Evolutionary conservation across 2,797 vertebrate species (phyloP).

Genomic region (Bradypodion ventrale): DNA sequence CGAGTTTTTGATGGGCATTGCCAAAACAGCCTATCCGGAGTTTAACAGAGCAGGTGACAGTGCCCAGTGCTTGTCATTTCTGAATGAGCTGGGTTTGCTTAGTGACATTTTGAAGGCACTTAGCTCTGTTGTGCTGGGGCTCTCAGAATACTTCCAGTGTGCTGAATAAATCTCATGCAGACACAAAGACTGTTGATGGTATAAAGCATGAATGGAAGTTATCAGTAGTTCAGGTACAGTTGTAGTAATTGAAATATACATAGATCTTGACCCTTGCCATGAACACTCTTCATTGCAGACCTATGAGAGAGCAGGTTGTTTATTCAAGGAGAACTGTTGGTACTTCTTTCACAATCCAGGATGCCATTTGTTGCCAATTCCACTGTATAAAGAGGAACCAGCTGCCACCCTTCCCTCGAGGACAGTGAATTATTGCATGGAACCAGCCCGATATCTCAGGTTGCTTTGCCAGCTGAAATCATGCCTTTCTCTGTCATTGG

Average conservation of each 20-base stretch:
- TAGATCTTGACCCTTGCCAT: background rate
- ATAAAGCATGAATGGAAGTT: background rate
- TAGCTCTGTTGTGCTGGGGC: background rate
- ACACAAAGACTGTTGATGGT: background rate
- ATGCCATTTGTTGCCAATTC: background rate
- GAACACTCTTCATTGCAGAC: background rate
- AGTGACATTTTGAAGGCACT: conserved; percentile 1
- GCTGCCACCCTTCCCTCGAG: conserved; percentile 9
- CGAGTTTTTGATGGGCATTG: conserved; percentile 4
- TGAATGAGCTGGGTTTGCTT: conserved; percentile 14
- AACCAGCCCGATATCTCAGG: background rate
- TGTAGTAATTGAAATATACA: conserved; percentile 5
- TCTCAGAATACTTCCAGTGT: background rate
- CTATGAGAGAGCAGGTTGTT: background rate
- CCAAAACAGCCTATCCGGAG: background rate
- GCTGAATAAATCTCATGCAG: background rate
- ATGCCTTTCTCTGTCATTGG: background rate
- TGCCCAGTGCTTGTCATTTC: background rate
- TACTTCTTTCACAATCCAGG: background rate
- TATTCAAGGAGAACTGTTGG: background rate
- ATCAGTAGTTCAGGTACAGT: background rate
- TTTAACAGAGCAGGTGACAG: conserved; percentile 11
- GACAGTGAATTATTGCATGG: background rate
- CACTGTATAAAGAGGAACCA: background rate
- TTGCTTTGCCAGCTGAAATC: background rate